A percentile compares a stretch with the other conserved stretches of the same genome.
Conservation (phyloP, 2,113 vertebrate genomes). For the Mohoua ochrocephala region DNA sequence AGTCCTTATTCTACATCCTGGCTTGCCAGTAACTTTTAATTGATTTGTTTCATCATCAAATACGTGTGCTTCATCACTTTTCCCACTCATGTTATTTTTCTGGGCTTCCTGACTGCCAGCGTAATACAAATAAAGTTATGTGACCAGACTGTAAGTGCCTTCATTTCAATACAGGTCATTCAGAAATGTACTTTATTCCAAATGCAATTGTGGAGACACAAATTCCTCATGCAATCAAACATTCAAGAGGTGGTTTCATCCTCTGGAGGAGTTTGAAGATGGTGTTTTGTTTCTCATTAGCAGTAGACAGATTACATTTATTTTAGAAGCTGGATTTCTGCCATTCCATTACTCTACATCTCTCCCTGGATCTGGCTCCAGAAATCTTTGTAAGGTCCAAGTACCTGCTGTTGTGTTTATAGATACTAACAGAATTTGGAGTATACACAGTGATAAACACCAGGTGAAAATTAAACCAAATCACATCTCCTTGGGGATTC, state of each 20-base stretch:
- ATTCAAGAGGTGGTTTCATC: neutral
- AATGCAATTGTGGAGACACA: neutral
- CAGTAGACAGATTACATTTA: constrained; percentile 31
- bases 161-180: neutral
- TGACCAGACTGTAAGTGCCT: neutral
- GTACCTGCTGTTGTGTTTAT: constrained; percentile 22
- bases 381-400: constrained; percentile 15
- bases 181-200: neutral
- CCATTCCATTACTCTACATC: constrained; percentile 16
- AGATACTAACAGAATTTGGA: constrained; percentile 7
- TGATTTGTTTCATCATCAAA: neutral
- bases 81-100: neutral
- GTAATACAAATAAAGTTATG: neutral
- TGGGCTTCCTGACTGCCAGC: neutral
- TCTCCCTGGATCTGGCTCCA: constrained; percentile 21
- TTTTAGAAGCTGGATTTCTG: constrained; percentile 37
- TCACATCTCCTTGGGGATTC: neutral
- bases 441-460: neutral
- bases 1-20: neutral
- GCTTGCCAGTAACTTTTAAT: neutral
- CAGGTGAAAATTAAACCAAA: constrained; percentile 39
- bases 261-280: constrained; percentile 4
- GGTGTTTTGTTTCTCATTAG: constrained; percentile 54
- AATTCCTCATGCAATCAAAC: neutral
- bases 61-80: neutral